Base-by-base conservation (phyloP, 1,140 invertebrate genomes). In the Zophobas atratus region DNA sequence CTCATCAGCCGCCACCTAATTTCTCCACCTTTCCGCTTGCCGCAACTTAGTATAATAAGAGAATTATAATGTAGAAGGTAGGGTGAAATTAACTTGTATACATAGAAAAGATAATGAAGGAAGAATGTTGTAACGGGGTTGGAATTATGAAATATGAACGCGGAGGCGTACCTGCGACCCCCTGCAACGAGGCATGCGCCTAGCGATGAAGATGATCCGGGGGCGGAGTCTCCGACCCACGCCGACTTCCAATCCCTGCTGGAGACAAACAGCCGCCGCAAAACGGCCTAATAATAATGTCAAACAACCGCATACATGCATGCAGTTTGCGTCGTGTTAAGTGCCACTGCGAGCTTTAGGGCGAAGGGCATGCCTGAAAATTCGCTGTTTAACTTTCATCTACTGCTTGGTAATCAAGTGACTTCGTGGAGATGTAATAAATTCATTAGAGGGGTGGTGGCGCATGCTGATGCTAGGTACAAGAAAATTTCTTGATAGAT, bases 111-210 rank as follows among this genome's bases (percentile, higher is more conserved):
- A 53, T 53, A 73, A 73, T 73, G 49, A 73, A 73, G 71, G 71
- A 73, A 73, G 49, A 55, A 55, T 73, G 71, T 56, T 72, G 34
- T 53, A 38, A 72, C 55, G 71, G 71, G 71, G 71, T 73, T 73
- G 55, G 51, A 73, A 72, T 72, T 72, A 73, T 73, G 71, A 73
- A 73, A 73, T 73, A 73, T 73, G 71, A 73, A 53, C 39, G 49
- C 49, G 71, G 71, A 72, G 70, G 71, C 71, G 71, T 73, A 73
- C 71, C 71, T 73, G 71, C 71, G 71, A 73, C 71, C 71, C 71
- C 55, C 39, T 34, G 71, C 55, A 39, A 6, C n/a, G 36, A 48
- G 32, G 39, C 71, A 73, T 73, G 71, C 71, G 71, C 71, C 38
- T 32, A 36, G 32, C 20, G 38, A 35, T 56, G 71, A 73, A 73